Conservation (phyloP, 2,797 vertebrate species). For the Oophaga sylvatica region DNA sequence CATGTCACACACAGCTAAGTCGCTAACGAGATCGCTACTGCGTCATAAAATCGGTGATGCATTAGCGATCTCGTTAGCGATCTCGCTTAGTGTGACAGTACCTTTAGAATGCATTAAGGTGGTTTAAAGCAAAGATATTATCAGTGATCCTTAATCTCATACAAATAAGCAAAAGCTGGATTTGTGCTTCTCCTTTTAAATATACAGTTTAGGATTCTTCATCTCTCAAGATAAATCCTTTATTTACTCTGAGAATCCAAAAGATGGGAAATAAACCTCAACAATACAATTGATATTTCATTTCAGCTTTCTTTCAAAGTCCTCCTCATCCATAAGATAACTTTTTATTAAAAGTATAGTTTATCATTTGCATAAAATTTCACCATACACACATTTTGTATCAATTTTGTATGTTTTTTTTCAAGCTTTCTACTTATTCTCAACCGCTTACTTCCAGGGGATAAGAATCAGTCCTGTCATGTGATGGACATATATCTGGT, state of each 20-base stretch:
- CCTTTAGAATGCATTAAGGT: conserved; percentile 2
- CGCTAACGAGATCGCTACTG: no score
- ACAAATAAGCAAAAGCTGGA: conserved; percentile 40
- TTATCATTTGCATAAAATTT: not conserved
- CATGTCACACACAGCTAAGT: no score
- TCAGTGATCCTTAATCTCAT: conserved; percentile 8
- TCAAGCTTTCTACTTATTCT: no score
- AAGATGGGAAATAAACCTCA: not conserved
- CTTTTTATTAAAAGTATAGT: not conserved
- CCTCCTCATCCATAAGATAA: not conserved
- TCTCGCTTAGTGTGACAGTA: no score
- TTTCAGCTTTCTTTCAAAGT: not conserved
- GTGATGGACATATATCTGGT: no score
- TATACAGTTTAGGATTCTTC: conserved; percentile 12
- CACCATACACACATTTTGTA: not conserved
- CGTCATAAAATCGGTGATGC: no score
- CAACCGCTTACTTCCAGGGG: no score
- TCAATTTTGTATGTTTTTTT: not conserved
- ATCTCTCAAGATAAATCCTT: conserved; percentile 28
- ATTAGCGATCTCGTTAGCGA: no score
- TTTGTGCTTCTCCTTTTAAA: conserved; percentile 40
- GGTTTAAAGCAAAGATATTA: conserved; percentile 4
- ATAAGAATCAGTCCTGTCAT: no score
- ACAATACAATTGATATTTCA: not conserved
- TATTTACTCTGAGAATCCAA: conserved; percentile 26